Conservation (phyloP, 2,113 vertebrate species). For the Naja naja region DNA sequence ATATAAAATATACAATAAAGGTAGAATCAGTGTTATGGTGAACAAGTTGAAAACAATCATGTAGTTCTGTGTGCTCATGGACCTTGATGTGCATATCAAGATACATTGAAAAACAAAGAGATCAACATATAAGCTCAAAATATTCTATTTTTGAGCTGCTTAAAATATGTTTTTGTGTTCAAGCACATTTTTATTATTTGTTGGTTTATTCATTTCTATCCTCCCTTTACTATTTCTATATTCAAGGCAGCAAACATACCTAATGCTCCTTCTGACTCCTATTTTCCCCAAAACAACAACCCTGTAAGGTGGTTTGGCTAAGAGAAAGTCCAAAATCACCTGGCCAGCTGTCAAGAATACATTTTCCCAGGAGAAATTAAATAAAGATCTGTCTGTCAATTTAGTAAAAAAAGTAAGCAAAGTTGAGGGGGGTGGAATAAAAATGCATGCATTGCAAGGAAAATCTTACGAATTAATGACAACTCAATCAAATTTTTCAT, state of each 20-base stretch:
- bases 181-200: neutral
- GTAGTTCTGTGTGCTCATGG: neutral
- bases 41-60: neutral
- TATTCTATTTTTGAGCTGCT: neutral
- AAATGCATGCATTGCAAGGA: neutral
- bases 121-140: neutral
- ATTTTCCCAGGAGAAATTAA: neutral
- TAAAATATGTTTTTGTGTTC: neutral
- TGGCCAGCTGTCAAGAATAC: neutral
- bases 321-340: no score
- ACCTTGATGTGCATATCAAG: fast-evolving
- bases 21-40: neutral
- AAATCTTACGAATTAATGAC: neutral
- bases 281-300: no score
- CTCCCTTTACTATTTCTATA: no score
- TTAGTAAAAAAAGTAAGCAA: neutral
- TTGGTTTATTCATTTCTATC: neutral
- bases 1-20: neutral
- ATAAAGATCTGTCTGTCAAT: neutral
- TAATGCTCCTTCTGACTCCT: no score
- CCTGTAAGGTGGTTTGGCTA: no score
- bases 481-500: neutral
- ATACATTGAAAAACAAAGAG: neutral
- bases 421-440: neutral
- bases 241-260: no score